Base-by-base conservation (phyloP, 2,113 vertebrate species). In the Elephas maximus region DNA sequence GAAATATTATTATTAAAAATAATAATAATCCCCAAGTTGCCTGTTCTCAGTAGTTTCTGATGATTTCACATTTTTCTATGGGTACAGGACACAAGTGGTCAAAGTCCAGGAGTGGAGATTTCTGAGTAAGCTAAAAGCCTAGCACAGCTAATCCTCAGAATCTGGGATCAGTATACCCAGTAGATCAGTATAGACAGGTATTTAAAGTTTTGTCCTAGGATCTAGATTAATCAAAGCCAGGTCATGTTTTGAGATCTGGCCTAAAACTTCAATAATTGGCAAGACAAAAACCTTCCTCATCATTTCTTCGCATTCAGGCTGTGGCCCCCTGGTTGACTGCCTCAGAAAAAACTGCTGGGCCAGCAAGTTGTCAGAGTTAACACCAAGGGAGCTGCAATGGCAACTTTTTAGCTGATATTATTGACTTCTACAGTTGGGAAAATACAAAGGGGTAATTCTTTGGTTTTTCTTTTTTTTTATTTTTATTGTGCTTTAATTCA, bases 291-390 rank as follows among this genome's bases (percentile, higher is more conserved):
- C 14, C 41, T 88, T 90, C 3, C 23, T 67, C 5, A 18, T 88
- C 57, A 33, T 76, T 73, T 95, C 67, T 91, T 37, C 41, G 33
- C 76, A 77, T 90, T 91, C 30, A 81, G 28, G 53, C 33, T 82
- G 23, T 57, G 73, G n/a, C 74, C 41, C 83, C 65, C 33, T 95
- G 15, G 65, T 51, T 60, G 33, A 63, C 8, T 24, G 10, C 67
- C 86, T 80, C 63, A 21, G 63, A 10, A 28, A 69, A 69, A 65
- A 67, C n/a, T 48, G 18, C 63, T 76, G 60, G 44, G 30, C 63
- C 1, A 5, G 65, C 48, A 89, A 12, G 5, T 71, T 76, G n/a
- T 91, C 69, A 48, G 60, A 90, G 76, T 76, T 81, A 51, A 91
- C 73, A 86, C 65, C 41, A 44, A 24, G 9, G 8, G 10, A 62